These are phyloP conservation scores for Heliconius erato DNA, from an alignment of 2,888 invertebrate genomes.

Conservation along the genomic window DNA sequence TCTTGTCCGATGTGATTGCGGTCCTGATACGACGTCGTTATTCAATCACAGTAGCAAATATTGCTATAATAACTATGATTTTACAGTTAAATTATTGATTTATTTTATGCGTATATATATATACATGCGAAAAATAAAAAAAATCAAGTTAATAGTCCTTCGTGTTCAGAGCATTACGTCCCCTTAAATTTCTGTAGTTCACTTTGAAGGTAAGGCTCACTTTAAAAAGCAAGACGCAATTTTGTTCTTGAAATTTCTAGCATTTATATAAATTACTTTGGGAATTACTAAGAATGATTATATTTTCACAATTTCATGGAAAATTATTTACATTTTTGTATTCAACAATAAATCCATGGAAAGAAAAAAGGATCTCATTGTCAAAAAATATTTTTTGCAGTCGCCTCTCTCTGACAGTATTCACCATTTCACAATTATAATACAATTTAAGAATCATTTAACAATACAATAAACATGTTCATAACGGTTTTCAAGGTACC, in stretches of 20 bases:
- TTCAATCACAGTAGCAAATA: conserved; percentile 65
- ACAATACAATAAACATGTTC: not conserved
- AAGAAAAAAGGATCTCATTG: not conserved
- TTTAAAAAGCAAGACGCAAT: conserved; percentile 29
- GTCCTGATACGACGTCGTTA: conserved; percentile 69
- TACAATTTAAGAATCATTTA: conserved; percentile 7
- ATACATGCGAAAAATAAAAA: conserved; percentile 53
- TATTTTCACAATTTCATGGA: not conserved
- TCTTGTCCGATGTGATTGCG: conserved; percentile 73
- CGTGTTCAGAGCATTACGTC: conserved; percentile 63
- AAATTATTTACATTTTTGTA: not conserved
- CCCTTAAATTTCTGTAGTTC: conserved; percentile 56
- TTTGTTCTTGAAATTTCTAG: conserved; percentile 3
- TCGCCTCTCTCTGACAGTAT: not conserved
- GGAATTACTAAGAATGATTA: not conserved
- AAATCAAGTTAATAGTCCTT: conserved; percentile 64
- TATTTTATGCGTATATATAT: not conserved
- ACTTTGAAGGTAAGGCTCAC: conserved; percentile 41
- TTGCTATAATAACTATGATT: conserved; percentile 32
- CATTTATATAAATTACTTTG: conserved; percentile 1
- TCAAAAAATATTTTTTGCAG: not conserved
- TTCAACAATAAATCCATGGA: not conserved
- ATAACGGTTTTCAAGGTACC: conserved; percentile 20
- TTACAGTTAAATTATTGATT: conserved; percentile 32
- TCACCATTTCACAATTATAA: not conserved